Percentiles rank a stretch among this genome's conserved stretches.
These are phyloP conservation scores for Orthosia gothica DNA, from an alignment of 2,888 invertebrate genomes.

Conservation along the genomic window DNA sequence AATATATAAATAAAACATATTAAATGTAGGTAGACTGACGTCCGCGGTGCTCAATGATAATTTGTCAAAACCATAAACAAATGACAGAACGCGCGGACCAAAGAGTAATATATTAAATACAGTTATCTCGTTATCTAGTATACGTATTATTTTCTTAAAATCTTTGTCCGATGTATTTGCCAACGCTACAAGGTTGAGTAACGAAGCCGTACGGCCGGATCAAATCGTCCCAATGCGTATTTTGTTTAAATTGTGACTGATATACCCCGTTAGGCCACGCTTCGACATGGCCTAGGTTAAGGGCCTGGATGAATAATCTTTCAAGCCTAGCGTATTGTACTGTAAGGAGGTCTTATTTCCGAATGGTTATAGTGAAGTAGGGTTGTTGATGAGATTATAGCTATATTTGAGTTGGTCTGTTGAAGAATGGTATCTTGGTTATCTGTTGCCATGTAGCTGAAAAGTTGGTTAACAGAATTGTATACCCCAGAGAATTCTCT, in stretches of 20 bases:
- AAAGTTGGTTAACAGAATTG: too few relatives aligned
- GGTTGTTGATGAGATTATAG: background rate
- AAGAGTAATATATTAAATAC: too few relatives aligned
- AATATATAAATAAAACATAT: too few relatives aligned
- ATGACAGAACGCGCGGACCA: too few relatives aligned
- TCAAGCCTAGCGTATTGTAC: constrained; percentile 45
- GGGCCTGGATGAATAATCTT: constrained; percentile 75
- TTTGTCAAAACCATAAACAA: too few relatives aligned
- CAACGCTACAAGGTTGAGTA: constrained; percentile 78
- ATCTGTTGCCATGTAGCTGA: too few relatives aligned
- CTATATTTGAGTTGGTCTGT: background rate
- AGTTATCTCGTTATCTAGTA: too few relatives aligned
- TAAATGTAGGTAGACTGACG: too few relatives aligned
- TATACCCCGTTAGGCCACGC: constrained; percentile 80
- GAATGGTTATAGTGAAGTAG: constrained; percentile 3
- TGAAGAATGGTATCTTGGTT: background rate
- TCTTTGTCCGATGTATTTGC: constrained; percentile 66
- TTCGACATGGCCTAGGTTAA: constrained; percentile 75
- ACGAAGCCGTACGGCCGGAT: constrained; percentile 82
- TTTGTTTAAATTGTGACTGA: constrained; percentile 90
- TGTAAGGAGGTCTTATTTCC: constrained; percentile 43
- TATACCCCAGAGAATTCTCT: too few relatives aligned
- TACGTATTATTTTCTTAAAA: background rate
- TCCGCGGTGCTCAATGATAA: too few relatives aligned
- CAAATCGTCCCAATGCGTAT: constrained; percentile 83